phyloP scores from a whole-genome alignment of 1,140 invertebrate species.

The Tetramorium alpestre region DNA sequence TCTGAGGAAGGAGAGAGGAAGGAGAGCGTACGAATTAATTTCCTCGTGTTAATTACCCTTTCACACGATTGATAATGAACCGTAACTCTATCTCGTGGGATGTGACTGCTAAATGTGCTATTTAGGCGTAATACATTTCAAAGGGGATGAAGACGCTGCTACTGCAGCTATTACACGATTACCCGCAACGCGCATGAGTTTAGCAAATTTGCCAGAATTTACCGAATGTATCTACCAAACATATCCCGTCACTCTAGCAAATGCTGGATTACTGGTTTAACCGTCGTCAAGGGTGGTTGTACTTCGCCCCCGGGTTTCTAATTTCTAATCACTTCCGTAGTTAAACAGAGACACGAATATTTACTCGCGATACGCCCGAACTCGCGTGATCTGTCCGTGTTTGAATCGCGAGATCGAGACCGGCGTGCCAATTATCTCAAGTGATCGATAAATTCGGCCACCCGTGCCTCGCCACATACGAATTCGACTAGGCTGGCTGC shows the following conservation, averaged over 20 bases:
- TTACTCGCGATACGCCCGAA: conserved; percentile 18
- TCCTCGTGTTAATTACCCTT: not conserved
- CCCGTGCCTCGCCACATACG: not conserved
- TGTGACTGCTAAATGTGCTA: not conserved
- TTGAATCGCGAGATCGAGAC: conserved; percentile 18
- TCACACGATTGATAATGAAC: not conserved
- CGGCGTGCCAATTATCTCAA: conserved; percentile 59
- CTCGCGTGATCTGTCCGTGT: conserved; percentile 29
- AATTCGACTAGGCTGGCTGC: not conserved
- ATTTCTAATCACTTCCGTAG: conserved; percentile 45
- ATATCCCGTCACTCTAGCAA: not conserved
- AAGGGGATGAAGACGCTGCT: not conserved
- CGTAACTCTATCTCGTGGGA: not conserved
- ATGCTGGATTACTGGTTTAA: not conserved
- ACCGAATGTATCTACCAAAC: not conserved
- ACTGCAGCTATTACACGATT: not conserved
- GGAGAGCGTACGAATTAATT: not conserved
- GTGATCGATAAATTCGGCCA: conserved; percentile 61
- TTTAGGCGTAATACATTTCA: not conserved
- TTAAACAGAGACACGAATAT: conserved; percentile 4
- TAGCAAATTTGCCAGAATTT: not conserved
- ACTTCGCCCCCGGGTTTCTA: conserved; percentile 39
- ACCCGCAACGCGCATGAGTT: not conserved
- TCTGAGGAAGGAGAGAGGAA: not conserved
- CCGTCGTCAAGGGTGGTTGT: not conserved